Evolutionary conservation across 2,113 vertebrate genomes (phyloP), one percentile per base, ranked within the genome.

Genomic region (Hippocampus guttulatus): DNA sequence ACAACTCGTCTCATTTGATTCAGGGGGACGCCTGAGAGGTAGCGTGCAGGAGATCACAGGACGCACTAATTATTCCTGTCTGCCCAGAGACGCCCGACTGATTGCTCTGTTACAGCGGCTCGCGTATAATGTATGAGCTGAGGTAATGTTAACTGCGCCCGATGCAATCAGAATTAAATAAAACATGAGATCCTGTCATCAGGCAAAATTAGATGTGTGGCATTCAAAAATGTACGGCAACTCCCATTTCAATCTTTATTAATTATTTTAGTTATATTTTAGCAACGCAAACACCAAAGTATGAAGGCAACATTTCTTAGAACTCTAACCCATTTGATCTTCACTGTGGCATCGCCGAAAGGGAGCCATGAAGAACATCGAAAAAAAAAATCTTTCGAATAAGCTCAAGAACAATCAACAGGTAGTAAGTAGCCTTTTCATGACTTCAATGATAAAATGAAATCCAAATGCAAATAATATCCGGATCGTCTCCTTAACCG

Each of bases 241-340:
- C 73, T 83, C 86, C 77, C 77, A 82, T 64, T 86, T 86, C 83
- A 86, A 85, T 81, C 81, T 91, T 93, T 92, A 92, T 93, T 92
- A 85, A 85, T 89, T 75, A 71, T 80, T 91, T 85, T 83, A 87
- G 76, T 91, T 89, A 89, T 88, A 91, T 84, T 90, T 91, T 89
- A 92, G 91, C 91, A 93, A 93, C 92, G 92, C 92, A 93, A 92
- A 93, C 91, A 93, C 91, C 90, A 88, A 91, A 89, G 85, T 88
- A 92, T 93, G 92, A 93, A 93, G 92, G 91, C 90, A 90, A 91
- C 85, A 69, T 87, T 90, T 92, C 80, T 84, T 84, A 90, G 75
- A 90, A 84, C 74, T 79, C 74, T 78, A 74, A 84, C 82, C 82
- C 62, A 75, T 93, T 76, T 78, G 74, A 85, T 89, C 84, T 81